Base-by-base conservation (phyloP, 1,140 invertebrate genomes). In the Drosophila repletoides region DNA sequence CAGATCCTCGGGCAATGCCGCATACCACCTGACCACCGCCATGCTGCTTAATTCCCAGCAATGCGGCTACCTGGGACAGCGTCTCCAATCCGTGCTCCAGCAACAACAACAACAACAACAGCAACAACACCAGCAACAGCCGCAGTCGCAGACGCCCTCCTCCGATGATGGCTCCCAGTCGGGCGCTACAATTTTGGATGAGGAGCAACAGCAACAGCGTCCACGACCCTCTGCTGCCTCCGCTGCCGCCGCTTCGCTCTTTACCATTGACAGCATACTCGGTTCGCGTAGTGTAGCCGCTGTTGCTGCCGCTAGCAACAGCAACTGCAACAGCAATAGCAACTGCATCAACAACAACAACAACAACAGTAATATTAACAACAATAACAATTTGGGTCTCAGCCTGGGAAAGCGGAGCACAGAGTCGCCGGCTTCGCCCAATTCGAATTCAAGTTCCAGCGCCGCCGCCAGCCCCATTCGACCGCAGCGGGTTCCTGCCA, bases 181-280 rank as follows among this genome's bases (percentile, higher is more conserved):
- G 24, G 83, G 88, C 5, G 67, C 38, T 6, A 89, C 88, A 31
- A 87, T 89, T 7, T 38, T 89, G 45, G 80, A 89, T 34, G 88
- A 89, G 14, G 88, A 89, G 5, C 67, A 81, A 91, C 29, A 91
- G 90, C 55, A 90, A 87, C 29, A 91, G 64, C 76, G 70, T 92
- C 81, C n/a, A n/a, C n/a, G 88, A 15, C 45, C 70, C 22, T 58
- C 67, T 7, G 73, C 92, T 26, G 88, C 92, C 22, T 88, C 92
- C 29, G 91, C 92, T 9, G 91, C 92, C 5, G 91, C 93, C 1
- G 91, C 94, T 38, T 95, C 94, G 22, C 91, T 95, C 24, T 96
- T 96, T 84, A 96, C 95, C 65, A 96, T 96, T 70, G 95, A 96
- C 90, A 95, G 94, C 90, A 95, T 96, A 53, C 90, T 96, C 76